Base-by-base conservation (phyloP, 2,113 vertebrate genomes). In the Sisor rabdophorus region DNA sequence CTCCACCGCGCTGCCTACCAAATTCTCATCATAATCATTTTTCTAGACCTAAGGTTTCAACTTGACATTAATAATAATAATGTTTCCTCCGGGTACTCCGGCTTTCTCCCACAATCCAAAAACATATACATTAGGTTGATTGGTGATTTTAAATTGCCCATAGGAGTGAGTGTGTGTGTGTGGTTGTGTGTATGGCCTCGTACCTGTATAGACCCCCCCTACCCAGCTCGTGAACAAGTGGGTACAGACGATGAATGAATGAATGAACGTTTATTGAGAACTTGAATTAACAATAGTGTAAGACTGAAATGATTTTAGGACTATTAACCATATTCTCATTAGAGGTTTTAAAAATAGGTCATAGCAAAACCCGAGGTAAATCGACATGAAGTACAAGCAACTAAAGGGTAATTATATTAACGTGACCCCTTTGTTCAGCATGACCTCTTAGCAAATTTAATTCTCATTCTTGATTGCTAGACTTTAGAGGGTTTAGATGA, bases 401-500 rank as follows among this genome's bases (percentile, higher is more conserved):
- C 32, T 28, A 1, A 63, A 68, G 5, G 53, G 22, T 84, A 71
- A 82, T 77, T 65, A 71, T 47, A 59, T 77, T 73, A 76, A 63
- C 68, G 78, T 56, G 26, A 65, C 36, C 79, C 26, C 40, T 77
- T 76, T 70, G 71, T 52, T 63, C 17, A 11, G 60, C 55, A 68
- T 28, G 69, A 73, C 58, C 55, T 67, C 71, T 84, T 85, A 82
- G 69, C 77, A 52, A 32, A 84, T 79, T 77, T 26, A 55, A 73
- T 79, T 78, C 71, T 63, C 58, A 61, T 76, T 84, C 75, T 52
- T 87, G 88, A 89, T 89, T 90, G 84, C 81, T 70, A 69, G 80
- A 86, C 83, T 89, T 90, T 83, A 88, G 82, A 87, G 77, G 88
- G 83, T 85, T 70, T 81, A 59, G 78, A 83, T 86, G 78, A 81